A percentile compares a stretch with the other conserved stretches of the same genome.
Conservation (phyloP, 2,888 invertebrate genomes). For the Apantesis nais region DNA sequence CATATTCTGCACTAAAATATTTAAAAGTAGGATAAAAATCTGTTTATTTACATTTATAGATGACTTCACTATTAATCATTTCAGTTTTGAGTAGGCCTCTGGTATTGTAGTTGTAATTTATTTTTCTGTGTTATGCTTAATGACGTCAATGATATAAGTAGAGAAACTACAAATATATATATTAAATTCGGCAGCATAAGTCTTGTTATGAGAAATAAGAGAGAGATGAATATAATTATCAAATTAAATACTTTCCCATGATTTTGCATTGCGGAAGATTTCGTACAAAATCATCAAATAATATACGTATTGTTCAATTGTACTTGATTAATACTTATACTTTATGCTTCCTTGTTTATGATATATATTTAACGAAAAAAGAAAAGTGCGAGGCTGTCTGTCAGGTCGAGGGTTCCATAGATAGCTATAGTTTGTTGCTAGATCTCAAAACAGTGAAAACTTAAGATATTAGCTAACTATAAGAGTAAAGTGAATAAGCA, state of each 20-base stretch:
- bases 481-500: too few relatives aligned
- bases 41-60: too few relatives aligned
- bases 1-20: too few relatives aligned
- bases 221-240: conserved; percentile 6
- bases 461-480: too few relatives aligned
- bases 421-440: too few relatives aligned
- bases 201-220: not conserved
- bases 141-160: not conserved
- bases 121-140: not conserved
- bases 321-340: not conserved
- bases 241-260: conserved; percentile 4
- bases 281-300: not conserved
- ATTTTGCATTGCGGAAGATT: not conserved
- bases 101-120: too few relatives aligned
- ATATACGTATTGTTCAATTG: not conserved
- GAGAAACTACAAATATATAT: not conserved
- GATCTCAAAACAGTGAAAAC: too few relatives aligned
- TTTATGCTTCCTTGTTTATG: not conserved
- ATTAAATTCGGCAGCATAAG: not conserved
- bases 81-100: not conserved
- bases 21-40: too few relatives aligned
- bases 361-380: not conserved
- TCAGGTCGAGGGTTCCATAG: too few relatives aligned
- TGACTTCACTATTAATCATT: too few relatives aligned
- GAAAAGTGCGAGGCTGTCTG: too few relatives aligned